phyloP scores from a whole-genome alignment of 2,888 invertebrate species.

The Hydrotaea cyrtoneurina region DNA sequence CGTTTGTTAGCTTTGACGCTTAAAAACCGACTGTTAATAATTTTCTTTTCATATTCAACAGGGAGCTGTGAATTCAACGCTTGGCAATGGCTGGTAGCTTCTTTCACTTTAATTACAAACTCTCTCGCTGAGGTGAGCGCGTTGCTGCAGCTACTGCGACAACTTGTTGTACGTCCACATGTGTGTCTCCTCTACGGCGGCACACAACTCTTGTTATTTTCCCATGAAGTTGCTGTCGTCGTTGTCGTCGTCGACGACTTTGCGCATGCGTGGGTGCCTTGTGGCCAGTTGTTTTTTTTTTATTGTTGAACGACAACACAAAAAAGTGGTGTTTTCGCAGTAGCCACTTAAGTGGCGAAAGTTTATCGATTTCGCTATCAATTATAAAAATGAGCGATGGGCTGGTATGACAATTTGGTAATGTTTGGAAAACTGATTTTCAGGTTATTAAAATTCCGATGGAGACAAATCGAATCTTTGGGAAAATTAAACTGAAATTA shows the following conservation, averaged over 20 bases:
- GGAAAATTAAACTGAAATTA: too few species aligned
- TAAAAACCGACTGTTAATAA: conserved; percentile 52
- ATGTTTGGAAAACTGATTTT: background rate
- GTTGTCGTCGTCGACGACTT: conserved; percentile 25
- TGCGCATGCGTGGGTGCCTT: conserved; percentile 67
- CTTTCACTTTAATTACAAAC: conserved; percentile 66
- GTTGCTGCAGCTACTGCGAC: conserved; percentile 38
- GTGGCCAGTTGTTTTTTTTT: conserved; percentile 59
- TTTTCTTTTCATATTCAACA: conserved; percentile 41
- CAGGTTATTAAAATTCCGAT: too few species aligned
- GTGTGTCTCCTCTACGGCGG: conserved; percentile 15
- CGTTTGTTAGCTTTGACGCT: conserved; percentile 60
- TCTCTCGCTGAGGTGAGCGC: conserved; percentile 25
- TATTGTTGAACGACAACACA: too few species aligned
- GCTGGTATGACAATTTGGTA: background rate
- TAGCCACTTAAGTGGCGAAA: conserved; percentile 68
- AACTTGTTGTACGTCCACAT: conserved; percentile 43
- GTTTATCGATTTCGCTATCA: conserved; percentile 54
- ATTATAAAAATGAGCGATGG: background rate
- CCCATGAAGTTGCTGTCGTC: conserved; percentile 19
- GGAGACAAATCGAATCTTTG: too few species aligned
- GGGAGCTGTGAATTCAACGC: conserved; percentile 49
- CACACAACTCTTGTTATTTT: conserved; percentile 19
- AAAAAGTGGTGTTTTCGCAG: conserved; percentile 42
- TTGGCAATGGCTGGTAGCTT: conserved; percentile 40